A percentile compares a stretch with the other conserved stretches of the same genome.
phyloP scores from a whole-genome alignment of 2,797 vertebrate genomes.

The Alauda arvensis region DNA sequence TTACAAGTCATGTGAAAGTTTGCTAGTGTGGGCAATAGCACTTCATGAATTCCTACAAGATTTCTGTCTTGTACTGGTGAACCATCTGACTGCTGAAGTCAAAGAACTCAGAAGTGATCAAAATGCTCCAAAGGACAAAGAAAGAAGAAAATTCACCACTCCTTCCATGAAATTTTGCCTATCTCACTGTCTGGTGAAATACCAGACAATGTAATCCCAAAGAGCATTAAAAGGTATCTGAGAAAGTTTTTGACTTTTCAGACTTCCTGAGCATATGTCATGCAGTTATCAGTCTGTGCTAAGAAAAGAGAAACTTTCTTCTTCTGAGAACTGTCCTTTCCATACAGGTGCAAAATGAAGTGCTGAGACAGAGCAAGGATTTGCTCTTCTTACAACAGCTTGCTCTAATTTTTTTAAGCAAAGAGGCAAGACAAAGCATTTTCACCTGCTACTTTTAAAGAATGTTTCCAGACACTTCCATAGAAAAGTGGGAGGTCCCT shows the following conservation, averaged over 20 bases:
- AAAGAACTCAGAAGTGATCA: not conserved
- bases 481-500: not conserved
- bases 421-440: not conserved
- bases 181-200: not conserved
- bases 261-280: not conserved
- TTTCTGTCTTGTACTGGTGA: not conserved
- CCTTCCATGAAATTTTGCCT: not conserved
- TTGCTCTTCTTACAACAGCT: not conserved
- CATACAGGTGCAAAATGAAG: not conserved
- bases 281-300: not conserved
- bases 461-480: not conserved
- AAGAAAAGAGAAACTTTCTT: not conserved
- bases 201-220: not conserved
- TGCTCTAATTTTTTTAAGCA: not conserved
- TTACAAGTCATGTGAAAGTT: not conserved
- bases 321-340: not conserved
- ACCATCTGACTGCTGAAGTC: not conserved
- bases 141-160: not conserved
- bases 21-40: not conserved
- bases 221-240: not conserved
- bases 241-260: not conserved
- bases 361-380: not conserved
- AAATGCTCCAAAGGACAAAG: not conserved
- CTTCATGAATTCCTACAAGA: not conserved
- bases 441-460: not conserved